phyloP scores from a whole-genome alignment of 2,888 invertebrate species.

The Hydrotaea diabolus region DNA sequence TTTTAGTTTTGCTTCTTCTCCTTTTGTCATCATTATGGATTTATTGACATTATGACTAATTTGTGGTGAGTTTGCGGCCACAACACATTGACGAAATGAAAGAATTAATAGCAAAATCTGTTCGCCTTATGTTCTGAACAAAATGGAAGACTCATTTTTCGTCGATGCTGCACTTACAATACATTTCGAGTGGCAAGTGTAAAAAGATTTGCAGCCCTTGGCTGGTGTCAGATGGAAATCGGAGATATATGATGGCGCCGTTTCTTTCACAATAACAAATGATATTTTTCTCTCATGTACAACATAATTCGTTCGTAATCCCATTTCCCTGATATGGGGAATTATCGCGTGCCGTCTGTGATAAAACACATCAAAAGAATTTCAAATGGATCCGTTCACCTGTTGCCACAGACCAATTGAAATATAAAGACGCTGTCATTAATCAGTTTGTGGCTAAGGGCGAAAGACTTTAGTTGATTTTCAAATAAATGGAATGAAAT shows the following conservation, averaged over 20 bases:
- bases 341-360: neutral
- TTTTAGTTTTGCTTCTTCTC: neutral
- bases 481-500: too few relatives aligned
- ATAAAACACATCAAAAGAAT: neutral
- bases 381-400: neutral
- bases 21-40: slow-evolving; percentile 46
- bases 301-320: neutral
- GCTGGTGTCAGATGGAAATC: neutral
- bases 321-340: neutral
- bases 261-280: neutral
- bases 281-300: neutral
- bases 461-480: too few relatives aligned
- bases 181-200: neutral
- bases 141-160: slow-evolving; percentile 33
- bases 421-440: too few relatives aligned
- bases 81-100: neutral
- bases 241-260: slow-evolving; percentile 1
- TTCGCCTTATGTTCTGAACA: slow-evolving; percentile 39
- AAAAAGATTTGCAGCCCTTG: neutral
- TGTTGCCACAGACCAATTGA: neutral
- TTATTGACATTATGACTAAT: slow-evolving; percentile 67
- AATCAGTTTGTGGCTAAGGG: too few relatives aligned
- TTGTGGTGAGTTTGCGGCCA: slow-evolving; percentile 54
- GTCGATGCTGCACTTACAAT: neutral
- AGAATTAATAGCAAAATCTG: too few relatives aligned